A percentile compares a stretch with the other conserved stretches of the same genome.
Evolutionary conservation across 2,888 invertebrate genomes (phyloP).

Genomic region (Scaptomyza reducta): DNA sequence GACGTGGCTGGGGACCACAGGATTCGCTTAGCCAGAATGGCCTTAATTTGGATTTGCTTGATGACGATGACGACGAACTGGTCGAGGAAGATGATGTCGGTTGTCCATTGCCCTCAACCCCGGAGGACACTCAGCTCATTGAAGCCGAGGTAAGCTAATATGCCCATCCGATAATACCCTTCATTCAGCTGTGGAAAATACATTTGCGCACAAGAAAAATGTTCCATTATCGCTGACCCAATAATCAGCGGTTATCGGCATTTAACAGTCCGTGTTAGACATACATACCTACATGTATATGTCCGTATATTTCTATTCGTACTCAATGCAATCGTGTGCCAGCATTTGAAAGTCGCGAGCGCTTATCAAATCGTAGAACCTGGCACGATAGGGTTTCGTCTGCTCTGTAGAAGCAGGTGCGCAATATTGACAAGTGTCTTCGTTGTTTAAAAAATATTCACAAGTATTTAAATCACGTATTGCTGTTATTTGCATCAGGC

Average conservation of each 20-base stretch:
- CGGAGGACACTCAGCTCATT: constrained; percentile 92
- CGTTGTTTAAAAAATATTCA: background rate
- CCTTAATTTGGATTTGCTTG: constrained; percentile 81
- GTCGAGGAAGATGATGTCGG: constrained; percentile 90
- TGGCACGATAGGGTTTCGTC: constrained; percentile 1
- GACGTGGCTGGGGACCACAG: constrained; percentile 83
- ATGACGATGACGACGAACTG: constrained; percentile 82
- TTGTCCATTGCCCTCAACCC: constrained; percentile 93
- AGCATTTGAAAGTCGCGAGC: constrained; percentile 31
- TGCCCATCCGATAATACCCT: background rate
- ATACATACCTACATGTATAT: background rate
- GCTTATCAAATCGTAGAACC: constrained; percentile 35
- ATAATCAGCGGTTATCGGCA: constrained; percentile 42
- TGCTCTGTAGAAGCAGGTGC: constrained; percentile 23
- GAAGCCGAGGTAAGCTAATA: constrained; percentile 88
- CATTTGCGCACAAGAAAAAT: constrained; percentile 26
- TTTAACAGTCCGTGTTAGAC: background rate
- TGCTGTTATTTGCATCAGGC: constrained; percentile 32
- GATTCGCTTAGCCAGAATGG: constrained; percentile 80
- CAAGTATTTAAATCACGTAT: constrained; percentile 29
- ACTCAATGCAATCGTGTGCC: constrained; percentile 8
- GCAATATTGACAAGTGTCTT: constrained; percentile 1
- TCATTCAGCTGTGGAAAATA: constrained; percentile 18
- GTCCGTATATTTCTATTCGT: background rate
- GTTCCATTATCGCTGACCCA: constrained; percentile 52